Percentiles rank a stretch among this genome's conserved stretches.
phyloP scores from a whole-genome alignment of 2,113 vertebrate genomes.

The Himantopus leucocephalus region DNA sequence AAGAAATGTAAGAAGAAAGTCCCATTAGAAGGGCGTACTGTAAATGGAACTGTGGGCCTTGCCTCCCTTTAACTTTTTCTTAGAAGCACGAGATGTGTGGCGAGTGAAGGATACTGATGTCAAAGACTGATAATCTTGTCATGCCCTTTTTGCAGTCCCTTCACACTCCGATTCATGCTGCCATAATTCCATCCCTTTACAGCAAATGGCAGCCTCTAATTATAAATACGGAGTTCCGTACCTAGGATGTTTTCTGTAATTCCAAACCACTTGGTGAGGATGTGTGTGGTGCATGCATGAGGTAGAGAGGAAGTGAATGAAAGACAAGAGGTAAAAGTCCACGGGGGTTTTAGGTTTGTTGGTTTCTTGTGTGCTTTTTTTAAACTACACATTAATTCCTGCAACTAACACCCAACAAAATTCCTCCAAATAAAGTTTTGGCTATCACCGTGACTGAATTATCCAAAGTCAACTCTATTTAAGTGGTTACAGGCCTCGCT shows the following conservation, averaged over 20 bases:
- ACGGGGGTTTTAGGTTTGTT: not conserved
- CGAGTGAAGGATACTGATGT: not conserved
- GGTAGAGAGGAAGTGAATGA: not conserved
- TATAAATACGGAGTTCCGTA: not conserved
- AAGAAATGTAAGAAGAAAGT: not conserved
- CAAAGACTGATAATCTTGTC: not conserved
- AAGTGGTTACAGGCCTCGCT: not conserved
- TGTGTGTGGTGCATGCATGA: accelerated
- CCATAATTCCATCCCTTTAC: not conserved
- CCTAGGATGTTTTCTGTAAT: not conserved
- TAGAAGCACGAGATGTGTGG: not conserved
- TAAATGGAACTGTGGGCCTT: not conserved
- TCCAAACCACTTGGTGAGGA: not conserved
- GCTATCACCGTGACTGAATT: not conserved
- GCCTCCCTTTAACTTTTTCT: not conserved
- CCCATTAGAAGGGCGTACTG: not conserved
- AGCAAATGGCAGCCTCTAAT: not conserved
- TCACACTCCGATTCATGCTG: not conserved
- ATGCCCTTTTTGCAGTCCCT: not conserved
- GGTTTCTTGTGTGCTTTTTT: not conserved
- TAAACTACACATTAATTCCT: not conserved
- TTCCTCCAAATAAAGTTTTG: not conserved
- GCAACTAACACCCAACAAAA: not conserved
- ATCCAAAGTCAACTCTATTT: not conserved
- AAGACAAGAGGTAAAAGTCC: not conserved